phyloP scores from a whole-genome alignment of 2,113 vertebrate species.

The Camelus dromedarius region DNA sequence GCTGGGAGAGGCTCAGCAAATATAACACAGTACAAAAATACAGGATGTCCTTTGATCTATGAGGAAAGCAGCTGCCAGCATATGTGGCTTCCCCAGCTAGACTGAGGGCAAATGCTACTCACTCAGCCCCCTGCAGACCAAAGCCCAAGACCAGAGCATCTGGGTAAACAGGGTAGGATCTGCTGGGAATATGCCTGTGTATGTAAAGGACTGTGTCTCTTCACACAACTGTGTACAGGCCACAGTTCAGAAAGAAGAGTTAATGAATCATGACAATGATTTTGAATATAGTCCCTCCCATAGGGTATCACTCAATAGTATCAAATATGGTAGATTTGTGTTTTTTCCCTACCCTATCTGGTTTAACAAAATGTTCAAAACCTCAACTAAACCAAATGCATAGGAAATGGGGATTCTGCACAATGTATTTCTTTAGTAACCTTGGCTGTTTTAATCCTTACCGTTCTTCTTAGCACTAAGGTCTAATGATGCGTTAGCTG shows the following conservation, averaged over 20 bases:
- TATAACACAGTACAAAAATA: neutral
- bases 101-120: neutral
- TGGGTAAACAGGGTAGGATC: neutral
- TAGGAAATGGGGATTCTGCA: neutral
- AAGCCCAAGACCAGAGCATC: neutral
- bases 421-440: neutral
- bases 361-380: neutral
- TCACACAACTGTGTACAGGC: neutral
- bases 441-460: neutral
- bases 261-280: neutral
- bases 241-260: neutral
- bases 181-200: neutral
- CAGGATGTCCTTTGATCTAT: neutral
- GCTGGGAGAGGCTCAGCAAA: constrained; percentile 24
- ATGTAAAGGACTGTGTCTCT: neutral
- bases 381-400: neutral
- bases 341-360: neutral
- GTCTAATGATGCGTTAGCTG: neutral
- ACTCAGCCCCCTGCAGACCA: neutral
- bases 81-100: neutral
- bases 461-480: neutral
- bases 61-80: neutral
- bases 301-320: neutral
- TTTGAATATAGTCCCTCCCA: neutral
- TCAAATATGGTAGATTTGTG: neutral